Base-by-base conservation (phyloP, 2,888 invertebrate genomes). In the Psylliodes chrysocephalus region DNA sequence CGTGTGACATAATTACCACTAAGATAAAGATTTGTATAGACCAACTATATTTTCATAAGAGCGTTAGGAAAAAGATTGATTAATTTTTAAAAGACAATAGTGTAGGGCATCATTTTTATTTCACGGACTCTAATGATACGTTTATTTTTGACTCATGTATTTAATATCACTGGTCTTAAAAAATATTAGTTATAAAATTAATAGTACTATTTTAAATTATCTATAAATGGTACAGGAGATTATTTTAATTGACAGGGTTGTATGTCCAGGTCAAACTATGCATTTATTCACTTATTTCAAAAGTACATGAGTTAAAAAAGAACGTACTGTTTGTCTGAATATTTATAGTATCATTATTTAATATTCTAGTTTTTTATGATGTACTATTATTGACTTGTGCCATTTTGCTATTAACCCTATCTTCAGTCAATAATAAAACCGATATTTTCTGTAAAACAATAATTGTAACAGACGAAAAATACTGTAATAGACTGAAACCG, bases 21-120 rank as follows among this genome's bases (percentile, higher is more conserved):
- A 72, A 69, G 65, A 69, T 71, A 71, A 69, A 59, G 51, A 71
- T 63, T 66, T 71, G 67, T 70, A 70, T 66, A 73, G 47, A 73
- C 67, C 63, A 66, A 66, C 51, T 71, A 70, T 73, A 73, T 73
- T 73, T 73, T 73, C 73, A 65, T 73, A 73, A 64, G 62, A 64
- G 8, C 28, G 49, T 19, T 56, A 53, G 47, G 61, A 61, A 47
- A 52, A 51, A 60, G 30, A 40, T 64, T 60, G 51, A 55, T 55
- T 55, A 63, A 63, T 52, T 53, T 68, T 69, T 65, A 70, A 75
- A 75, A 76, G 75, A 76, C 75, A 76, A 75, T 76, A 76, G 74
- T 67, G 66, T 71, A 71, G 67, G 68, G 69, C 71, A 69, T 66
- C 62, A 70, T 70, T 65, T 66, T 70, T 68, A 67, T 70, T 62